A percentile compares a stretch with the other conserved stretches of the same genome.
Evolutionary conservation across 2,888 invertebrate species (phyloP).

Genomic region (Dolichomitus sp.): DNA sequence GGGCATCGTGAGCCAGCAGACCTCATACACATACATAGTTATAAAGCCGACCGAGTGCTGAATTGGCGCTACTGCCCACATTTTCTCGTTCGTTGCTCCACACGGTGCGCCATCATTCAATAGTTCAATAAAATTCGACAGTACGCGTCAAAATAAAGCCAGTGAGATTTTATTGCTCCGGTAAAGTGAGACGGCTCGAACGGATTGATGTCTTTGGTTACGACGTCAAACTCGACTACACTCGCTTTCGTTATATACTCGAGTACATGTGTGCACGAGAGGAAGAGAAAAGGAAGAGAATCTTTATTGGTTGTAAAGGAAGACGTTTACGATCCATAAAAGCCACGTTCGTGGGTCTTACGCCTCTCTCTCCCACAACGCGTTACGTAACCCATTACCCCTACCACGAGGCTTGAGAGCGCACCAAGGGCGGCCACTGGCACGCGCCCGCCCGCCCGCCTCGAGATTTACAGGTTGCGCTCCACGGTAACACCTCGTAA

Average conservation of each 20-base stretch:
- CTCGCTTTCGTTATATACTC: slow-evolving; percentile 34
- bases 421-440: slow-evolving; percentile 85
- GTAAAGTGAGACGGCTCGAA: slow-evolving; percentile 66
- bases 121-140: slow-evolving; percentile 75
- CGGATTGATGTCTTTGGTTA: slow-evolving; percentile 74
- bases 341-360: slow-evolving; percentile 79
- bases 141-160: slow-evolving; percentile 75
- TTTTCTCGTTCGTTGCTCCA: slow-evolving; percentile 72
- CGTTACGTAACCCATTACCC: slow-evolving; percentile 76
- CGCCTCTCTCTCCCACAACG: slow-evolving; percentile 74
- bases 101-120: slow-evolving; percentile 72
- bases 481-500: slow-evolving; percentile 86
- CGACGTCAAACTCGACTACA: slow-evolving; percentile 57
- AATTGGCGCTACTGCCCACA: slow-evolving; percentile 69
- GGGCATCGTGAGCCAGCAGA: slow-evolving; percentile 36
- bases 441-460: slow-evolving; percentile 83
- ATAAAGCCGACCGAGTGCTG: slow-evolving; percentile 55
- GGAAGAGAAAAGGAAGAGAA: slow-evolving; percentile 74
- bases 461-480: slow-evolving; percentile 86
- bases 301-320: slow-evolving; percentile 86
- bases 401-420: slow-evolving; percentile 68
- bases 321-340: slow-evolving; percentile 86
- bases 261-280: slow-evolving; percentile 56
- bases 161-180: slow-evolving; percentile 75
- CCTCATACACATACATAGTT: slow-evolving; percentile 11